Evolutionary conservation across 2,113 vertebrate genomes (phyloP), one percentile per base, ranked within the genome.

Genomic region (Cricetomys ansorgei): DNA sequence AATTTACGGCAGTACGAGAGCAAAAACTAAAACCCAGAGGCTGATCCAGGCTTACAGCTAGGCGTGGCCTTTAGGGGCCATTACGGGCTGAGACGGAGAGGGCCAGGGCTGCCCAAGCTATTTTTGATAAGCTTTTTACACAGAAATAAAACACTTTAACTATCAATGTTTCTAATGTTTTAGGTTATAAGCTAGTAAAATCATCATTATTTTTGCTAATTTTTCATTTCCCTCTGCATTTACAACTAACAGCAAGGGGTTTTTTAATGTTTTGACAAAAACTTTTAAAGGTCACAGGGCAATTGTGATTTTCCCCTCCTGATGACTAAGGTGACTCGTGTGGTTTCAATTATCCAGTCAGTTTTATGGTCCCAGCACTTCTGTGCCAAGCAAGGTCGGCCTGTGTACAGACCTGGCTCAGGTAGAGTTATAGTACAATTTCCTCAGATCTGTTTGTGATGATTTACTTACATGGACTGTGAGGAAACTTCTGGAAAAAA

Each of bases 181-280:
- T 79, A 75, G 85, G 92, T 97, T 92, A 88, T 1, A 70, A 37
- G n/a, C 13, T 81, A 76, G 70, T 83, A 37, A 84, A 88, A 88
- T 89, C 94, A 92, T 93, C 89, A 79, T 88, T 85, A 45, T 70
- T 81, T 90, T 88, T 96, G 57, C 65, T 88, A 92, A 89, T 92
- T 96, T 95, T 95, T 87, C 73, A 93, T 85, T 95, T 94, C 94
- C 84, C 6, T 27, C 1, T 48, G 85, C n/a, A 59, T 75, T 86
- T 79, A 64, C 55, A 93, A 80, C 84, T n/a, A 59, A 92, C 23
- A 85, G 43, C 31, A 57, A 92, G 79, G 91, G 40, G 16, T 7
- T 43, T 80, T 94, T 95, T 93, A 87, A 85, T 27, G 62, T 88
- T 94, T 95, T 93, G 84, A 94, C n/a, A 84, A 88, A 90, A 89